Conservation (phyloP, 2,113 vertebrate genomes). For the Brienomyrus longianalis region DNA sequence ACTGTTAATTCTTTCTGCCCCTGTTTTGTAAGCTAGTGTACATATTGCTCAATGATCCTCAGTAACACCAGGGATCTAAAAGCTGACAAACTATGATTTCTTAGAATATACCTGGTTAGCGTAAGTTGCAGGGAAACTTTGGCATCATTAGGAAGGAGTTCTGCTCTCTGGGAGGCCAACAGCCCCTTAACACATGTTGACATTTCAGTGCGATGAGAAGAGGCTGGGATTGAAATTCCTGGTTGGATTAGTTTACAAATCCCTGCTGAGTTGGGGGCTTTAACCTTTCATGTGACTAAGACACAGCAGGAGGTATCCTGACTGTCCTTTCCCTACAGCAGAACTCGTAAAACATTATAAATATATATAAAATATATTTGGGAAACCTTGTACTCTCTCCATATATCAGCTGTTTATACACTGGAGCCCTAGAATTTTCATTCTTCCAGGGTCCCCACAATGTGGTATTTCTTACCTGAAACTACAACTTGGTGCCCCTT, state of each 20-base stretch:
- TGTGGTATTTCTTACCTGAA: neutral
- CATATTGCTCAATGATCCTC: neutral
- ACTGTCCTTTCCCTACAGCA: neutral
- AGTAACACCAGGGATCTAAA: neutral
- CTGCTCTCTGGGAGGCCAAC: slow-evolving; percentile 11
- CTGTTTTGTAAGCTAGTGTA: neutral
- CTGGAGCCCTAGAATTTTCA: neutral
- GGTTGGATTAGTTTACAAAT: slow-evolving; percentile 54
- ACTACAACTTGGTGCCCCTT: neutral
- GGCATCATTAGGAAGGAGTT: neutral
- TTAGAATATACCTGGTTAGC: neutral
- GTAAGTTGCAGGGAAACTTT: neutral
- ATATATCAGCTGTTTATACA: neutral
- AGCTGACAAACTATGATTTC: neutral
- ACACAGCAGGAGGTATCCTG: neutral
- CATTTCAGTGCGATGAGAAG: slow-evolving; percentile 43
- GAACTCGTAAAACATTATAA: neutral
- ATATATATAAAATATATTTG: too few species aligned
- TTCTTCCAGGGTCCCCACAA: neutral
- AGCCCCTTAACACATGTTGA: slow-evolving; percentile 37
- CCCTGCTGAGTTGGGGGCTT: slow-evolving; percentile 43
- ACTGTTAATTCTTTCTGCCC: neutral
- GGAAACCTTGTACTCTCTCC: neutral
- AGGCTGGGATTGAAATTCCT: slow-evolving; percentile 50
- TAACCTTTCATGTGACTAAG: slow-evolving; percentile 25